Evolutionary conservation across 1,140 invertebrate species (phyloP).

Genomic region (Pemphigus obesinymphae): DNA sequence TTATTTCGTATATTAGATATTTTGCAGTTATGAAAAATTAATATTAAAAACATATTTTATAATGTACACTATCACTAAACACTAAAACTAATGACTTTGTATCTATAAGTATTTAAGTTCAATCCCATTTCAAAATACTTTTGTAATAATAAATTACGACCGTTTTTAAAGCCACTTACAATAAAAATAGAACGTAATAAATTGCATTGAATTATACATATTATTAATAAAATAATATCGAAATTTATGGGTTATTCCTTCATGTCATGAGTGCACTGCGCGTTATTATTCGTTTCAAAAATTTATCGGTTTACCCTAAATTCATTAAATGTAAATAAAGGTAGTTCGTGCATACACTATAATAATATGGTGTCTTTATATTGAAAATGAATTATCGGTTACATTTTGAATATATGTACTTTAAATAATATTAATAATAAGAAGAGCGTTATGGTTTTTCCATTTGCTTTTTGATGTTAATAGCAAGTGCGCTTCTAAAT

Average conservation of each 20-base stretch:
- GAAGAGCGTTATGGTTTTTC: too few relatives aligned
- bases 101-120: too few relatives aligned
- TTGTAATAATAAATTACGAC: neutral
- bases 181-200: slow-evolving; percentile 9
- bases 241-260: neutral
- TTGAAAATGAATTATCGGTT: too few relatives aligned
- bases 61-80: neutral
- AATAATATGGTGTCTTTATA: too few relatives aligned
- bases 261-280: neutral
- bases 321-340: neutral
- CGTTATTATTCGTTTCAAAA: neutral
- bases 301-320: slow-evolving; percentile 1
- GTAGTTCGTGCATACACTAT: too few relatives aligned
- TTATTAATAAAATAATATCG: neutral
- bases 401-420: too few relatives aligned
- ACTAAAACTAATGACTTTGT: neutral
- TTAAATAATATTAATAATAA: neutral
- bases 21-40: too few relatives aligned
- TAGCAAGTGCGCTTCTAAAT: too few relatives aligned
- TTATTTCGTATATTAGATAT: too few relatives aligned
- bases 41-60: neutral
- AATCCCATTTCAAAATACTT: neutral
- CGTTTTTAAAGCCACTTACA: neutral
- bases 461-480: too few relatives aligned
- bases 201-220: neutral